Evolutionary conservation across 2,113 vertebrate genomes (phyloP).

Genomic region (Talpa occidentalis): DNA sequence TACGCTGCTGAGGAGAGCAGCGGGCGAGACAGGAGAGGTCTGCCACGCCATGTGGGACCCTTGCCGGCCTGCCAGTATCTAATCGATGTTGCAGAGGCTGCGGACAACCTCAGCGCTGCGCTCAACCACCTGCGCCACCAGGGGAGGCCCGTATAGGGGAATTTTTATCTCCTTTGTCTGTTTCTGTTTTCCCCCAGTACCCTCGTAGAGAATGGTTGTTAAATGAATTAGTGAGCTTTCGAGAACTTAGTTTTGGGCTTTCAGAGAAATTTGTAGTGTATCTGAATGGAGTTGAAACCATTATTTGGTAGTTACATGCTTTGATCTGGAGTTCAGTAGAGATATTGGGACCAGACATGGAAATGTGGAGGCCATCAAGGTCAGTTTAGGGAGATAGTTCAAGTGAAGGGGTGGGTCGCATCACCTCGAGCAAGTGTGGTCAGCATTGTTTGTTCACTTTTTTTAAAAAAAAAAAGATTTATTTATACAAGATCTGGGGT

Average conservation of each 20-base stretch:
- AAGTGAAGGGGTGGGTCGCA: not conserved
- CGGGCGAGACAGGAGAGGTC: no score
- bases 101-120: no score
- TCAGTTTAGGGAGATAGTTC: not conserved
- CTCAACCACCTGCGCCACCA: no score
- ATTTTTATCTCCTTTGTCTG: not conserved
- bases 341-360: not conserved
- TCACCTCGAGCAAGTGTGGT: not conserved
- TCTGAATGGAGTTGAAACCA: not conserved
- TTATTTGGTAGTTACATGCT: not conserved
- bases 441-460: not conserved
- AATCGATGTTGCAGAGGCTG: no score
- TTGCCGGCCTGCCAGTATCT: no score
- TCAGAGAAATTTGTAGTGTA: not conserved
- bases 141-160: no score
- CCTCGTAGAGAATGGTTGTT: not conserved
- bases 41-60: no score
- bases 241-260: conserved; percentile 1
- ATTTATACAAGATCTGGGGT: no score
- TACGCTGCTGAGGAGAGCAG: no score
- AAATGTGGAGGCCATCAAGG: not conserved
- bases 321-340: not conserved
- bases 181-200: no score
- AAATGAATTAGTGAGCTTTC: not conserved
- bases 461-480: no score